Base-by-base conservation (phyloP, 2,888 invertebrate genomes). In the Pseudococcus viburni region DNA sequence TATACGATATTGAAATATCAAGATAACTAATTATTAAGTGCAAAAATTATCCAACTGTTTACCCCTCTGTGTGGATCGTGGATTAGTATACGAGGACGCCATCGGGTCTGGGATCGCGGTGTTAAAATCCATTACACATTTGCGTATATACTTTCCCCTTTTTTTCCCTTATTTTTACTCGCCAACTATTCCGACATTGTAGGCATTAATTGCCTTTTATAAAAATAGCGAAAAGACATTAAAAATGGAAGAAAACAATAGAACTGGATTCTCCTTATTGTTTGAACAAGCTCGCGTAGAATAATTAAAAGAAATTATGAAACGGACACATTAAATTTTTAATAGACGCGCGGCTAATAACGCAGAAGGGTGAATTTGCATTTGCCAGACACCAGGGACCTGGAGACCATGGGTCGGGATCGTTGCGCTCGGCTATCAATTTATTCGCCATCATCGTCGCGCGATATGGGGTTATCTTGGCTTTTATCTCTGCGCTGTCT, bases 321-420 rank as follows among this genome's bases (percentile, higher is more conserved):
- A 80, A 80, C 80, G 80, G 80, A 80, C 42, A 80, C 80, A 80
- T 80, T 80, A 80, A 80, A 80, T 80, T 80, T 80, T 80, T 80
- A 80, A 80, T 46, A 39, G 80, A 80, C 26, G 26, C n/a, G 42
- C 42, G 80, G 33, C 42, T 39, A 42, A 80, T 42, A 80, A 26
- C n/a, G 42, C 73, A 26, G n/a, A 39, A 39, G 42, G 80, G 42
- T 80, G 42, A 42, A 80, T 80, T 80, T 80, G 80, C 80, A 80
- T 80, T 80, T n/a, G 80, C 26, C 42, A 80, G 80, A 80, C 80
- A 80, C 80, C 9, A 80, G 80, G 80, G 26, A 33, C 26, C 26
- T 33, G 26, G 26, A 33, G 80, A 80, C 80, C n/a, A 19, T 59
- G 59, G 59, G 4, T 5, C 5, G 42, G 39, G 33, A 39, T 26